Evolutionary conservation across 2,113 vertebrate species (phyloP).

Genomic region (Litocranius walleri): DNA sequence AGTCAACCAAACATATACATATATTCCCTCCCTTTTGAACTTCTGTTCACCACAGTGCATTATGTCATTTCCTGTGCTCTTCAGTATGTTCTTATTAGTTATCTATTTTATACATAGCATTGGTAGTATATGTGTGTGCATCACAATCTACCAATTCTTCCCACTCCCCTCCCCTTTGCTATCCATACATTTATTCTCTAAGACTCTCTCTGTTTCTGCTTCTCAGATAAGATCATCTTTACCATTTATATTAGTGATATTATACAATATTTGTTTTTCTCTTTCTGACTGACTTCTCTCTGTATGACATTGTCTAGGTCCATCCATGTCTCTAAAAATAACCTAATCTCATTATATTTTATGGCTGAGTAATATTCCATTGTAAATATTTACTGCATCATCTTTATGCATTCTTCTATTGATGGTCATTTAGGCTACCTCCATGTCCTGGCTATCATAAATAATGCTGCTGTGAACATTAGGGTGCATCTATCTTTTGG

Average conservation of each 20-base stretch:
- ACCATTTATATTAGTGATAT: background rate
- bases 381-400: background rate
- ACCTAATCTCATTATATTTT: background rate
- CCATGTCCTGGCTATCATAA: background rate
- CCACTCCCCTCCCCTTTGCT: background rate
- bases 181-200: background rate
- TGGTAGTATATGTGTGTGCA: background rate
- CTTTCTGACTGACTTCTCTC: background rate
- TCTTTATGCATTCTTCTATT: background rate
- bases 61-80: background rate
- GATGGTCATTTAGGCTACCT: background rate
- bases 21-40: background rate
- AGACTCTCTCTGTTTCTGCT: background rate
- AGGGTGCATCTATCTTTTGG: background rate
- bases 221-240: background rate
- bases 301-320: background rate
- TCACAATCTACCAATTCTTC: background rate
- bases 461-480: background rate
- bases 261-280: background rate
- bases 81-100: background rate
- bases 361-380: background rate
- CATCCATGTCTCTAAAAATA: background rate
- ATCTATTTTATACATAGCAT: background rate
- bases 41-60: background rate
- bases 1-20: background rate